Percentiles rank a stretch among this genome's conserved stretches.
These are phyloP conservation scores for Danaus plexippus DNA, from an alignment of 1,140 invertebrate species.

Conservation along the genomic window DNA sequence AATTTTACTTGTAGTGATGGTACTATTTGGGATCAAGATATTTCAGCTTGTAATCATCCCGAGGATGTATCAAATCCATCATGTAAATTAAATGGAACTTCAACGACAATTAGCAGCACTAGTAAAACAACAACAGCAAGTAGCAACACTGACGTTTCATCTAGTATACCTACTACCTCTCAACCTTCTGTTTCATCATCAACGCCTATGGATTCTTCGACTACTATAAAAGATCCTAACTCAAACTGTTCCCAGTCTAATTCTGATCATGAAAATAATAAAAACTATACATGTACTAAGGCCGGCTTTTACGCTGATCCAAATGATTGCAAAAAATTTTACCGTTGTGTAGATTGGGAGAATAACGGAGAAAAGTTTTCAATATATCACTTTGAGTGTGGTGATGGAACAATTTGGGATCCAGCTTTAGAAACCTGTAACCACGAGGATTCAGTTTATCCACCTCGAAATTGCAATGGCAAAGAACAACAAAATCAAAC, in stretches of 20 bases:
- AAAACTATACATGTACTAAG: conserved; percentile 55
- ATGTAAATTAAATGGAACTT: conserved; percentile 29
- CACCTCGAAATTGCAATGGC: conserved; percentile 54
- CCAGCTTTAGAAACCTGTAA: conserved; percentile 70
- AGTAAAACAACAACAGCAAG: conserved; percentile 15
- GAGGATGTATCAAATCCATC: conserved; percentile 50
- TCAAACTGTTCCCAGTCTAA: conserved; percentile 28
- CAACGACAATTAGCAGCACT: conserved; percentile 20
- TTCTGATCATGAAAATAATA: conserved; percentile 31
- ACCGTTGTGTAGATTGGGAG: conserved; percentile 80
- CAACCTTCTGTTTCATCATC: conserved; percentile 9
- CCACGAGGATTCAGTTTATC: conserved; percentile 66
- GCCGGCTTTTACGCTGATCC: conserved; percentile 79
- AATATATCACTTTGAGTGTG: conserved; percentile 76
- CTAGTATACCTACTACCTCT: conserved; percentile 11
- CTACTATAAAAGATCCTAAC: conserved; percentile 15
- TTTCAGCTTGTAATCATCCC: conserved; percentile 70
- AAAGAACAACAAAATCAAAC: conserved; percentile 38
- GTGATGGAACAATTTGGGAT: conserved; percentile 76
- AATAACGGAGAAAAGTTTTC: conserved; percentile 73
- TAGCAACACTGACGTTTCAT: conserved; percentile 1
- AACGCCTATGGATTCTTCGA: conserved; percentile 1
- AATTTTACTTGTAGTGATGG: conserved; percentile 75
- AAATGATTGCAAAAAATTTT: conserved; percentile 79
- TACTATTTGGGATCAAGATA: conserved; percentile 74